phyloP scores from a whole-genome alignment of 2,888 invertebrate genomes.

The Schizotus pectinicornis region DNA sequence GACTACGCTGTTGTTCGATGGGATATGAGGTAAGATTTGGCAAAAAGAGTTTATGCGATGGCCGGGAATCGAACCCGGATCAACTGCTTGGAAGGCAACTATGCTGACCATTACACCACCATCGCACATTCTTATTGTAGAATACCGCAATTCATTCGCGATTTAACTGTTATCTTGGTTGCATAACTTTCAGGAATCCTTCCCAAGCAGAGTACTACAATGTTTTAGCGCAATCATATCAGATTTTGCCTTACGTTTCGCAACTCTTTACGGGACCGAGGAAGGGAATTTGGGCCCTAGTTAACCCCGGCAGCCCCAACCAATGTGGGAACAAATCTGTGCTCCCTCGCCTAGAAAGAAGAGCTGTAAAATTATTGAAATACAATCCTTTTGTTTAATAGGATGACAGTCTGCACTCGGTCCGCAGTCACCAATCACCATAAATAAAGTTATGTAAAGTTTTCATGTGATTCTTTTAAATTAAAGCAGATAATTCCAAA shows the following conservation, averaged over 20 bases:
- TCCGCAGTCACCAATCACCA: too few relatives aligned
- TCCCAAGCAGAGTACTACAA: conserved; percentile 51
- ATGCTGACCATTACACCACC: conserved; percentile 61
- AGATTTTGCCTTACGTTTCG: conserved; percentile 49
- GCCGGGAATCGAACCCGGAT: conserved; percentile 61
- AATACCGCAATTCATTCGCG: too few relatives aligned
- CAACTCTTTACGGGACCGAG: conserved; percentile 49
- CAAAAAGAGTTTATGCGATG: conserved; percentile 50
- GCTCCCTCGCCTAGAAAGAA: conserved; percentile 17
- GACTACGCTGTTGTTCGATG: conserved; percentile 59
- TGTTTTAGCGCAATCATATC: conserved; percentile 51
- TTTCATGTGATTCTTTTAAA: too few relatives aligned
- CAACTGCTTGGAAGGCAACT: conserved; percentile 61
- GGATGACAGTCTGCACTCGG: too few relatives aligned
- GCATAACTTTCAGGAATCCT: conserved; percentile 42
- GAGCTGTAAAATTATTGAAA: conserved; percentile 41
- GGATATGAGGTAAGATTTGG: conserved; percentile 52
- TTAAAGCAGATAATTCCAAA: too few relatives aligned
- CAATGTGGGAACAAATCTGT: conserved; percentile 34
- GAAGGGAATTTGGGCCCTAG: conserved; percentile 50
- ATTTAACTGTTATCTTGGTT: too few relatives aligned
- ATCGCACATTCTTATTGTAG: conserved; percentile 48
- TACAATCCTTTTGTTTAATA: conserved; percentile 35
- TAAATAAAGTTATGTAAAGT: too few relatives aligned
- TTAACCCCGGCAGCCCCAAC: conserved; percentile 42